phyloP scores from a whole-genome alignment of 2,888 invertebrate genomes.

The Tromatobia lineatoria region DNA sequence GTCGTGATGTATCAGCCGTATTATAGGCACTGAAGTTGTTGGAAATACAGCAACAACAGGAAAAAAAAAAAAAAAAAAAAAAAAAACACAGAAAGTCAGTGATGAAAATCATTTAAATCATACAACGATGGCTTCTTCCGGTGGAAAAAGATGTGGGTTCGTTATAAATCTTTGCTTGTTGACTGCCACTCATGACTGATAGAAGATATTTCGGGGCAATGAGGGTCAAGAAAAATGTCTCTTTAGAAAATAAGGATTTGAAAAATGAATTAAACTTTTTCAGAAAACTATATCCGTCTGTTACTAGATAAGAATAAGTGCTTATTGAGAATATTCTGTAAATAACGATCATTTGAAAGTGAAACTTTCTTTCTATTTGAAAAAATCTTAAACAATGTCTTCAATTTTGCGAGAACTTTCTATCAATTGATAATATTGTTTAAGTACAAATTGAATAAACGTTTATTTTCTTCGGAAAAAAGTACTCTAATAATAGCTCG shows the following conservation, averaged over 20 bases:
- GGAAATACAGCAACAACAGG: constrained; percentile 15
- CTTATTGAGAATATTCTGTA: too few species aligned
- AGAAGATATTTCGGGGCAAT: not conserved
- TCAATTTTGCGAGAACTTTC: too few species aligned
- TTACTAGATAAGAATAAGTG: too few species aligned
- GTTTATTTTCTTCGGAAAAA: too few species aligned
- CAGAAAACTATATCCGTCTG: too few species aligned
- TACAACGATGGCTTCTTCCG: not conserved
- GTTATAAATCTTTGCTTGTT: not conserved
- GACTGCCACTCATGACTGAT: not conserved
- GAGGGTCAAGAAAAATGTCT: not conserved
- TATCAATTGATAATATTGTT: too few species aligned
- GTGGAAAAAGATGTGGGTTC: not conserved
- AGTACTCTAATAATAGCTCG: too few species aligned
- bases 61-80: constrained; percentile 17
- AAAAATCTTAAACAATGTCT: too few species aligned
- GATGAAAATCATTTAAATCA: constrained; percentile 17
- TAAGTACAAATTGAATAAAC: too few species aligned
- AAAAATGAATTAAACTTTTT: too few species aligned
- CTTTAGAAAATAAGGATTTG: not conserved
- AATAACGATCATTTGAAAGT: too few species aligned
- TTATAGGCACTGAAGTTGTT: constrained; percentile 76
- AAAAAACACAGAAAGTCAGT: not conserved
- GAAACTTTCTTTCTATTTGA: too few species aligned
- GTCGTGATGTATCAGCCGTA: constrained; percentile 79